phyloP scores from a whole-genome alignment of 2,888 invertebrate species.

The Cyrtodaria siliqua region DNA sequence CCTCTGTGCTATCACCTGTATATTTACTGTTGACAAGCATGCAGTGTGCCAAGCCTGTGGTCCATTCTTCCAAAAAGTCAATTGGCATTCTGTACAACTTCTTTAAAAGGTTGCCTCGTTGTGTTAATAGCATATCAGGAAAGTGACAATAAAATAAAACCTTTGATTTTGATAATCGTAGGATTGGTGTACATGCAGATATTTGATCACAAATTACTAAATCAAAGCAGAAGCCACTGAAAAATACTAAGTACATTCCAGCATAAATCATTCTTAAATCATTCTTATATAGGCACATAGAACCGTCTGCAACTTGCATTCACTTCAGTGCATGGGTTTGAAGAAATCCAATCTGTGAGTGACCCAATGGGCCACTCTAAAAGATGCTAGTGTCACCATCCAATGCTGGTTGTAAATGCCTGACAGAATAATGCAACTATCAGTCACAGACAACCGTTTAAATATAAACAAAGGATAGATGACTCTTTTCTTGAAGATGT shows the following conservation, averaged over 20 bases:
- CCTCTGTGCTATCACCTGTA: no score
- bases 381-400: no score
- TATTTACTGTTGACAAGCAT: conserved; percentile 98
- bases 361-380: no score
- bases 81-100: conserved; percentile 94
- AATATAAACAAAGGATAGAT: no score
- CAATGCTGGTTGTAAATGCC: no score
- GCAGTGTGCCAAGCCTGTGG: conserved; percentile 94
- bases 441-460: no score
- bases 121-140: conserved; percentile 96
- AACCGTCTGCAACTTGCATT: no score
- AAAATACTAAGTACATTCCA: conserved; percentile 93
- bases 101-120: conserved; percentile 92
- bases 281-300: conserved; percentile 97
- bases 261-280: conserved; percentile 98
- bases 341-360: no score
- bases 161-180: conserved; percentile 71
- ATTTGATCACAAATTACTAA: conserved; percentile 97
- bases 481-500: no score
- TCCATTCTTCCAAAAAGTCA: conserved; percentile 96
- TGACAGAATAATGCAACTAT: no score
- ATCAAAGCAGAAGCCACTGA: conserved; percentile 89
- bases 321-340: no score
- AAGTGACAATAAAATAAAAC: conserved; percentile 99
- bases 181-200: conserved; percentile 95